A percentile compares a stretch with the other conserved stretches of the same genome.
These are phyloP conservation scores for Dinocampus coccinellae DNA, from an alignment of 2,888 invertebrate species.

Conservation along the genomic window DNA sequence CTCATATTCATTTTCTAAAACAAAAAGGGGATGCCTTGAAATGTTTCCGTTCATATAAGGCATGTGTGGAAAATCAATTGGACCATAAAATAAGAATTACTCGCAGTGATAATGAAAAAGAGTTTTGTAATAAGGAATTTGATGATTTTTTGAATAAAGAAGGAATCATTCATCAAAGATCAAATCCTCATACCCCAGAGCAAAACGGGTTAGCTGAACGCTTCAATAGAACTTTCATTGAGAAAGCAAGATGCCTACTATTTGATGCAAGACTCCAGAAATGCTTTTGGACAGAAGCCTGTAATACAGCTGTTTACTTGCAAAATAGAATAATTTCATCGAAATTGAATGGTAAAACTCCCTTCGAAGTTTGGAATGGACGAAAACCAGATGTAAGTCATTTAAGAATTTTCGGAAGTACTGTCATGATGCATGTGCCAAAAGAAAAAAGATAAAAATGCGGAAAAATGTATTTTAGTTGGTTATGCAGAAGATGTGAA, in stretches of 20 bases:
- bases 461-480: conserved; percentile 8
- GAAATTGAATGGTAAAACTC: no score
- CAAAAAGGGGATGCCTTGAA: neutral
- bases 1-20: neutral
- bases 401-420: conserved; percentile 38
- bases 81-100: neutral
- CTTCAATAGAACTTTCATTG: conserved; percentile 55
- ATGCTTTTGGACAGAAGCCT: conserved; percentile 60
- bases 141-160: conserved; percentile 11
- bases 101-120: neutral
- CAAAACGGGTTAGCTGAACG: conserved; percentile 54
- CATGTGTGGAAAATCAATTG: neutral
- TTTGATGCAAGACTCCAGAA: conserved; percentile 54
- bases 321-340: no score
- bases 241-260: conserved; percentile 61
- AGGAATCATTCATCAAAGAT: conserved; percentile 30
- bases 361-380: conserved; percentile 32
- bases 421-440: conserved; percentile 18
- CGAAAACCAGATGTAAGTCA: conserved; percentile 33
- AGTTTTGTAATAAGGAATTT: conserved; percentile 26
- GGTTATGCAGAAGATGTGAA: conserved; percentile 8
- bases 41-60: neutral
- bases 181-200: conserved; percentile 52
- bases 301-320: conserved; percentile 48
- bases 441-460: conserved; percentile 11